Evolutionary conservation across 1,140 invertebrate genomes (phyloP).

Genomic region (Eupristina koningsbergeri): DNA sequence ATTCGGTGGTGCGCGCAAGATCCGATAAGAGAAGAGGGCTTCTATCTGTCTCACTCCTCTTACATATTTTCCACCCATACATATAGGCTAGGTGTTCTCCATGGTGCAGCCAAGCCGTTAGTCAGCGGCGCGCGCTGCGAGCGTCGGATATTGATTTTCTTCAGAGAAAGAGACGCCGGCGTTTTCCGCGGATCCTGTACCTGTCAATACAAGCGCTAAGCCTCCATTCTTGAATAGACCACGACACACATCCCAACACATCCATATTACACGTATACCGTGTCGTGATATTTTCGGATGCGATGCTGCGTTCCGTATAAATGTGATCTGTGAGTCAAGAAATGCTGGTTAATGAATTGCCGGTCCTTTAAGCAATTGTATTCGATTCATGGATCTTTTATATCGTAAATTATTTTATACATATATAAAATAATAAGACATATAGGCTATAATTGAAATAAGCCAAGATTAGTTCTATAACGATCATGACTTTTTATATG

Average conservation of each 20-base stretch:
- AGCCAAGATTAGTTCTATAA: no score
- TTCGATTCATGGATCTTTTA: slow-evolving; percentile 8
- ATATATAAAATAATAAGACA: no score
- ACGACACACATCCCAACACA: neutral
- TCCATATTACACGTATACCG: neutral
- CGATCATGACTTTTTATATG: no score
- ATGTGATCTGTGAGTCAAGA: neutral
- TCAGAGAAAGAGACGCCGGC: slow-evolving; percentile 61
- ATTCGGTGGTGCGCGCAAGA: neutral
- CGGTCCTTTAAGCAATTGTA: slow-evolving; percentile 18
- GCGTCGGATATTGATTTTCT: slow-evolving; percentile 72
- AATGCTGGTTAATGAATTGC: slow-evolving; percentile 29
- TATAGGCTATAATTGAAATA: slow-evolving; percentile 4
- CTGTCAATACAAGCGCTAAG: slow-evolving; percentile 55
- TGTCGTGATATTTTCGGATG: neutral
- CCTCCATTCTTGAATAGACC: neutral
- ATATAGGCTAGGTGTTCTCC: slow-evolving; percentile 50
- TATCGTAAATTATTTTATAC: slow-evolving; percentile 22
- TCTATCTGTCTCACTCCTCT: neutral
- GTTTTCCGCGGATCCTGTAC: slow-evolving; percentile 59
- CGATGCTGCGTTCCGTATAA: neutral
- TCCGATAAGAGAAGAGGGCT: neutral
- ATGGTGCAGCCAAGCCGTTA: slow-evolving; percentile 23
- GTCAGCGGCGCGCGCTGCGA: slow-evolving; percentile 65
- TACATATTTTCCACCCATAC: no score